These are phyloP conservation scores for Cheilosia vulpina DNA, from an alignment of 2,888 invertebrate genomes.

Conservation along the genomic window DNA sequence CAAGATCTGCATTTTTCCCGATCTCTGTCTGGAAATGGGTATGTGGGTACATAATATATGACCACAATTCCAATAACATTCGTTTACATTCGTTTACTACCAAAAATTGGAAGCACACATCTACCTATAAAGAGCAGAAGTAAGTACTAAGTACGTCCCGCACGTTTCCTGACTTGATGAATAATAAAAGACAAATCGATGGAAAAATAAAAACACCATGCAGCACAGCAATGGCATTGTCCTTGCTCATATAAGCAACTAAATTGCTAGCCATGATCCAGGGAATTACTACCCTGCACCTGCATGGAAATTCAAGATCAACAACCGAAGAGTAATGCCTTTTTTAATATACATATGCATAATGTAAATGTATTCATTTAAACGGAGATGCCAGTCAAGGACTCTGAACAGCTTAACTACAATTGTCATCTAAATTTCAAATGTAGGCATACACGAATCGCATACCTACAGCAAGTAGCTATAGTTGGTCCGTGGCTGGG, in stretches of 20 bases:
- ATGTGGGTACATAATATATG: no score
- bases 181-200: slow-evolving; percentile 58
- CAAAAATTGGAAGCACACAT: no score
- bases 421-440: slow-evolving; percentile 73
- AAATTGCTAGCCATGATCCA: no score
- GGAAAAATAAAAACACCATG: slow-evolving; percentile 20
- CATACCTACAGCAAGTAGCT: background rate
- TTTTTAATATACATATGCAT: background rate
- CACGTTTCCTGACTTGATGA: slow-evolving; percentile 46
- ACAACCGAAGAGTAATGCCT: slow-evolving; percentile 22
- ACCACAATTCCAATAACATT: no score
- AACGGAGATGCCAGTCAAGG: slow-evolving; percentile 54
- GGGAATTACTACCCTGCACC: slow-evolving; percentile 12
- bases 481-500: background rate
- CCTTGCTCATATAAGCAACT: slow-evolving; percentile 32
- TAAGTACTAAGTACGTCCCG: background rate
- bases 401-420: slow-evolving; percentile 52
- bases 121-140: no score
- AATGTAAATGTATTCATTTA: slow-evolving; percentile 4
- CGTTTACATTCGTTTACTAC: no score
- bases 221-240: slow-evolving; percentile 3
- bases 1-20: no score
- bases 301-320: slow-evolving; percentile 47
- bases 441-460: slow-evolving; percentile 33
- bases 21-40: no score